A percentile compares a stretch with the other conserved stretches of the same genome.
phyloP scores from a whole-genome alignment of 1,140 invertebrate species.

The Plutomurus gul region DNA sequence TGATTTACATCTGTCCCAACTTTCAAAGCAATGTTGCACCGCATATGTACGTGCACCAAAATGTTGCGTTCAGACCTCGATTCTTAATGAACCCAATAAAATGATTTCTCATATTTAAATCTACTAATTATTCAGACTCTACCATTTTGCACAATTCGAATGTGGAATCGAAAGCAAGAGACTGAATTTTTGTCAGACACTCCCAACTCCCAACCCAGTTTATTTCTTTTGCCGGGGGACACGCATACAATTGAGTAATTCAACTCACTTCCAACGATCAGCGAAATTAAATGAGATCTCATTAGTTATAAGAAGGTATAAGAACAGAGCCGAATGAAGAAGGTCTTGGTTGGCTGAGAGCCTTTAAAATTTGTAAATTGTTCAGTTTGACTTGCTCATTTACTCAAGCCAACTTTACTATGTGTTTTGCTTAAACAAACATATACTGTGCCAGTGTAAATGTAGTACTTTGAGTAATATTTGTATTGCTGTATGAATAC shows the following conservation, averaged over 20 bases:
- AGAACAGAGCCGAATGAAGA: neutral
- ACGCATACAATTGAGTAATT: neutral
- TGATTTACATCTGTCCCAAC: too few species aligned
- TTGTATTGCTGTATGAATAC: neutral
- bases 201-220: neutral
- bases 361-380: neutral
- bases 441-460: neutral
- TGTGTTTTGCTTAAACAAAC: neutral
- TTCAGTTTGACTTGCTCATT: conserved; percentile 14
- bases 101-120: neutral
- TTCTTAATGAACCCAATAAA: neutral
- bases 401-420: neutral
- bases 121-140: neutral
- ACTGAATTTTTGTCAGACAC: too few species aligned
- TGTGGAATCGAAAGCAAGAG: neutral
- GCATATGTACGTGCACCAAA: too few species aligned
- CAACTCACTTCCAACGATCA: neutral
- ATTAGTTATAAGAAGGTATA: conserved; percentile 10
- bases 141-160: neutral
- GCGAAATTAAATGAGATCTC: neutral
- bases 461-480: neutral
- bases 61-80: too few species aligned
- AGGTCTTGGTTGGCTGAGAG: too few species aligned
- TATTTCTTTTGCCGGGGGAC: neutral
- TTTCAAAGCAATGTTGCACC: too few species aligned